Evolutionary conservation across 2,797 vertebrate genomes (phyloP).

Genomic region (Paedocypris micromegethes): DNA sequence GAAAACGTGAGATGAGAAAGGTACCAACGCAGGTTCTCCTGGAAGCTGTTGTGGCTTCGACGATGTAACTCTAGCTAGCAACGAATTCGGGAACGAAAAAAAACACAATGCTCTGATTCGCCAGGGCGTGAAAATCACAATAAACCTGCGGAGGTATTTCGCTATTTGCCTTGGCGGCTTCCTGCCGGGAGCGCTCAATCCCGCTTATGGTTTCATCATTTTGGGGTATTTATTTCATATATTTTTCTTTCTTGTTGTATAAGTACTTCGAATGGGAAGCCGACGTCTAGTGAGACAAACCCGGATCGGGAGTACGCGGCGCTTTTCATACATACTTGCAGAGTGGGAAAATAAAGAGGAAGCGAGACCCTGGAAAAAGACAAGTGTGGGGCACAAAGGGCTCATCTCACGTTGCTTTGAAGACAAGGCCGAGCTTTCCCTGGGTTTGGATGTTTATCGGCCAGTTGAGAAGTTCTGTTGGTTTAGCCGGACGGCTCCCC

Average conservation of each 20-base stretch:
- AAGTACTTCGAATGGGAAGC: conserved; percentile 4
- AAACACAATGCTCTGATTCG: conserved; percentile 14
- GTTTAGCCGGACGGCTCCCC: conserved; percentile 16
- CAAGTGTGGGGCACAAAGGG: conserved; percentile 13
- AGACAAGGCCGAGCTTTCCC: conserved; percentile 19
- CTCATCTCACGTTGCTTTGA: conserved; percentile 33
- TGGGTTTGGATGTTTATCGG: conserved; percentile 26
- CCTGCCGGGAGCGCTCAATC: conserved; percentile 25
- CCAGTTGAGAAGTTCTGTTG: conserved; percentile 25
- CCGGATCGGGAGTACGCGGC: conserved; percentile 1
- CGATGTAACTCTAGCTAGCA: conserved; percentile 28
- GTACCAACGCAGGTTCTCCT: neutral
- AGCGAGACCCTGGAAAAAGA: conserved; percentile 9
- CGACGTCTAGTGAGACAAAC: conserved; percentile 7
- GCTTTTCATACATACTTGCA: conserved; percentile 16
- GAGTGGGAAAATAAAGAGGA: conserved; percentile 30
- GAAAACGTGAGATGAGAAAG: neutral
- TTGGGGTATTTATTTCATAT: conserved; percentile 24
- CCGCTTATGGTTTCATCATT: conserved; percentile 33
- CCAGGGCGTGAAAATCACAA: conserved; percentile 30
- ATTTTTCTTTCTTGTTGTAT: conserved; percentile 23
- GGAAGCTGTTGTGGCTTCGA: conserved; percentile 16
- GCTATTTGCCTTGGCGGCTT: conserved; percentile 21
- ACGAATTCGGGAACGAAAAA: conserved; percentile 12
- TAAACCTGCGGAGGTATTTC: conserved; percentile 17